Percentiles rank a stretch among this genome's conserved stretches.
phyloP scores from a whole-genome alignment of 2,113 vertebrate genomes.

The Galeopterus variegatus region DNA sequence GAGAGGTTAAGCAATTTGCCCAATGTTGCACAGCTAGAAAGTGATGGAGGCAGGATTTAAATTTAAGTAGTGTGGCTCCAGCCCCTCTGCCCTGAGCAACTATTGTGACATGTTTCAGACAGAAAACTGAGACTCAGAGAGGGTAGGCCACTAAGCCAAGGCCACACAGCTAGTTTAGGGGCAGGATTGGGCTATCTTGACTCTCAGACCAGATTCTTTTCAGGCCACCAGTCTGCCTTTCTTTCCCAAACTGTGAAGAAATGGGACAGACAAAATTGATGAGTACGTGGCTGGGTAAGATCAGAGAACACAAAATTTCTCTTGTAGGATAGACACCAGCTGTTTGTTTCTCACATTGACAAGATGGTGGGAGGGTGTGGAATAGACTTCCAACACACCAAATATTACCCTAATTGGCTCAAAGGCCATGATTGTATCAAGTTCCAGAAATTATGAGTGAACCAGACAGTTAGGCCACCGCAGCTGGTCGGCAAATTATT shows the following conservation, averaged over 20 bases:
- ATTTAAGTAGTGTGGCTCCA: not conserved
- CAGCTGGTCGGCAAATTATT: slow-evolving; percentile 73
- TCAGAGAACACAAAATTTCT: not conserved
- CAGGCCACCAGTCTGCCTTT: not conserved
- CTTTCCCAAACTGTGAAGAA: not conserved
- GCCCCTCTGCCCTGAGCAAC: not conserved
- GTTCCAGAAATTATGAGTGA: slow-evolving; percentile 84
- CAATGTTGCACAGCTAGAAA: not conserved
- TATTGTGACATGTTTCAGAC: not conserved
- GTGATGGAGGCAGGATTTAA: not conserved
- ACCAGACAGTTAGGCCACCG: slow-evolving; percentile 75
- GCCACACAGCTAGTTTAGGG: not conserved
- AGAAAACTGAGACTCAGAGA: slow-evolving; percentile 44
- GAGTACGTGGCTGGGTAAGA: not conserved
- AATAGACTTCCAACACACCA: slow-evolving; percentile 72
- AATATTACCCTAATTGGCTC: slow-evolving; percentile 74
- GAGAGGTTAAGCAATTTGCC: not conserved
- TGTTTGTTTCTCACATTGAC: slow-evolving; percentile 61
- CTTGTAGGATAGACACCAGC: not conserved
- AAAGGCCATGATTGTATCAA: slow-evolving; percentile 72
- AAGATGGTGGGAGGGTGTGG: slow-evolving; percentile 40
- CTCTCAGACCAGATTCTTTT: not conserved
- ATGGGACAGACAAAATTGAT: not conserved
- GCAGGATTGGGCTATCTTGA: not conserved
- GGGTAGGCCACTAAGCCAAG: not conserved